Conservation (phyloP, 2,888 invertebrate species). For the Pseudeuparius sepicola region DNA sequence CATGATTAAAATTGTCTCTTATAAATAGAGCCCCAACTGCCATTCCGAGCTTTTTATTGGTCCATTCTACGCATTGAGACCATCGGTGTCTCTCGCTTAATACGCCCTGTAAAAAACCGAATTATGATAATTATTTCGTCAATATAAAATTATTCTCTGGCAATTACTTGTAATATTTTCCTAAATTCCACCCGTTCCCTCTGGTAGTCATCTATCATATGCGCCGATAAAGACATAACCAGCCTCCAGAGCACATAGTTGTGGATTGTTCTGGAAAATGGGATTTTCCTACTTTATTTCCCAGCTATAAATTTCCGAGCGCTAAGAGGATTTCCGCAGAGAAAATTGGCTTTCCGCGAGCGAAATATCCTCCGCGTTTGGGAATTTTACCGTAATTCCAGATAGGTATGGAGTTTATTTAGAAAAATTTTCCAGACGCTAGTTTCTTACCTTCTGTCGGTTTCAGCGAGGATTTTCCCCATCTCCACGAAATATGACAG, state of each 20-base stretch:
- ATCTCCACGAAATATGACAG: conserved; percentile 63
- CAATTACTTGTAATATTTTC: conserved; percentile 61
- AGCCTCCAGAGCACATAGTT: conserved; percentile 72
- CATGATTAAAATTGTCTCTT: conserved; percentile 72
- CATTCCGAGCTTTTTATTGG: conserved; percentile 78
- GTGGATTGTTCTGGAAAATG: conserved; percentile 50
- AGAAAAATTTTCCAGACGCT: neutral
- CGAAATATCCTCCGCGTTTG: too few relatives aligned
- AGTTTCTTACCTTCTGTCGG: conserved; percentile 49
- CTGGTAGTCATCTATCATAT: conserved; percentile 70
- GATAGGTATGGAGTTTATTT: too few relatives aligned
- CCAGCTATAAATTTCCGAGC: too few relatives aligned
- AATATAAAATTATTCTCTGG: too few relatives aligned
- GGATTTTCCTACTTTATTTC: conserved; percentile 1
- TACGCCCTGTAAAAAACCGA: too few relatives aligned
- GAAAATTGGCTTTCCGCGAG: too few relatives aligned
- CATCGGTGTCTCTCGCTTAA: conserved; percentile 65
- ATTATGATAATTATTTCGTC: too few relatives aligned
- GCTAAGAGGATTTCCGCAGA: too few relatives aligned
- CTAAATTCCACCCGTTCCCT: conserved; percentile 63
- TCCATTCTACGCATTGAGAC: conserved; percentile 66
- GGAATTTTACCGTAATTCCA: too few relatives aligned
- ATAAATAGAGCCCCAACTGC: conserved; percentile 81
- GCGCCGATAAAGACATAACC: conserved; percentile 63
- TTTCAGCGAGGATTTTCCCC: conserved; percentile 55